phyloP scores from a whole-genome alignment of 2,888 invertebrate genomes.

The Dendrolimus pini region DNA sequence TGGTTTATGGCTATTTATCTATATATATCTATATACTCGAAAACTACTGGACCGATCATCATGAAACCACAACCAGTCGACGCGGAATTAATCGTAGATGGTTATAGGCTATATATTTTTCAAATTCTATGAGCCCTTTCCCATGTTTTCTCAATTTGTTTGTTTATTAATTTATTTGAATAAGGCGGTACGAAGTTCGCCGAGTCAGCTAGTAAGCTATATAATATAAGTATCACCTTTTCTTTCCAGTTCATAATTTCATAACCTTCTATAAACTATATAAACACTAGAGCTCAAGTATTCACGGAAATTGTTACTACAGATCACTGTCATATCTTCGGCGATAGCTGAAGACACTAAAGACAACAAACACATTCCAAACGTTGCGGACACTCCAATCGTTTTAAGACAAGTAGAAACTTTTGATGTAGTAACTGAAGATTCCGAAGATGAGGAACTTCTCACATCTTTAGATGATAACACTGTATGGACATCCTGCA shows the following conservation, averaged over 20 bases:
- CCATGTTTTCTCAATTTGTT: too few relatives aligned
- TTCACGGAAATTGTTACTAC: neutral
- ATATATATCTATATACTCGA: too few relatives aligned
- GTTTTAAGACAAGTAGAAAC: neutral
- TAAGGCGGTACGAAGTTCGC: too few relatives aligned
- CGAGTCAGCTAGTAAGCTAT: too few relatives aligned
- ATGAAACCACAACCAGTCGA: too few relatives aligned
- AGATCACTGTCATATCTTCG: neutral
- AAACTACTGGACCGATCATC: too few relatives aligned
- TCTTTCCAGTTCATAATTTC: neutral
- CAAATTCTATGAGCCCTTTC: too few relatives aligned
- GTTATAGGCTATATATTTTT: too few relatives aligned
- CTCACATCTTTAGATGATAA: slow-evolving; percentile 8
- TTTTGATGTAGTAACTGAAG: slow-evolving; percentile 12
- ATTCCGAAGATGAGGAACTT: neutral
- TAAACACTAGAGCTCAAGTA: neutral
- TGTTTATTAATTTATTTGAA: too few relatives aligned
- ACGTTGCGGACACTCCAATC: neutral
- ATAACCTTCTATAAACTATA: neutral
- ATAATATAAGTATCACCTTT: too few relatives aligned
- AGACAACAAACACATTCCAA: neutral
- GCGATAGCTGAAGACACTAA: neutral
- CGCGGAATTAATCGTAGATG: too few relatives aligned
- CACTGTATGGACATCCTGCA: neutral
- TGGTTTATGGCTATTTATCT: too few relatives aligned